Conservation (phyloP, 2,888 invertebrate species). For the Sturmia bella region DNA sequence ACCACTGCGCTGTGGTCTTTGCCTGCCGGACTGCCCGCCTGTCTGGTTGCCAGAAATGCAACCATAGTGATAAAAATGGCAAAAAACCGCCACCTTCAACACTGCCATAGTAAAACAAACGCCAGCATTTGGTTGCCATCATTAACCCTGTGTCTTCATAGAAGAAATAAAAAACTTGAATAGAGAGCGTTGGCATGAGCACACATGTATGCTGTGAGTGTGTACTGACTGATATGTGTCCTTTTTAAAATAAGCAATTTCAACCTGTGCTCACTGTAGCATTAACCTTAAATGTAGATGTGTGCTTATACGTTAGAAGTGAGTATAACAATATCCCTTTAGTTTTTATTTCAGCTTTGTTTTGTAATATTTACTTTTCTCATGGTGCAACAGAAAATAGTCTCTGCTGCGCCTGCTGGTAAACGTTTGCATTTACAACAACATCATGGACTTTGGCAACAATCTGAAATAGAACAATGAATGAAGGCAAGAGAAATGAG, state of each 20-base stretch:
- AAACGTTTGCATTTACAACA: conserved; percentile 25
- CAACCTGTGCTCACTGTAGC: conserved; percentile 52
- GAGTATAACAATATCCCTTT: not conserved
- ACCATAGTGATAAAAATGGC: conserved; percentile 49
- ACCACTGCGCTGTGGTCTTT: conserved; percentile 60
- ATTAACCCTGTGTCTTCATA: conserved; percentile 16
- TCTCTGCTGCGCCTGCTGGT: conserved; percentile 32
- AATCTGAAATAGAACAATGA: conserved; percentile 29
- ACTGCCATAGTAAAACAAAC: not conserved
- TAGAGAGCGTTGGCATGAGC: no score
- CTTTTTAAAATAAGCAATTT: conserved; percentile 71
- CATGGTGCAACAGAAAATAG: conserved; percentile 61
- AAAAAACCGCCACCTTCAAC: conserved; percentile 25
- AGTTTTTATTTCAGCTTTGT: conserved; percentile 9
- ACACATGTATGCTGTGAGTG: conserved; percentile 43
- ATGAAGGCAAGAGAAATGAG: no score
- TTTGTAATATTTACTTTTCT: conserved; percentile 67
- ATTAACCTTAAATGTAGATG: conserved; percentile 54
- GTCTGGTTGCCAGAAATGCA: conserved; percentile 29
- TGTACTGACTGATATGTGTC: conserved; percentile 74
- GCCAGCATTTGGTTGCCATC: conserved; percentile 50
- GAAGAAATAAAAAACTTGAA: no score
- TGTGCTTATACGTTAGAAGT: not conserved
- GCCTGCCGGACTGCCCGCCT: conserved; percentile 17
- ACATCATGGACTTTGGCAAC: conserved; percentile 28